Evolutionary conservation across 2,888 invertebrate genomes (phyloP).

Genomic region (Steinernema scapterisci): DNA sequence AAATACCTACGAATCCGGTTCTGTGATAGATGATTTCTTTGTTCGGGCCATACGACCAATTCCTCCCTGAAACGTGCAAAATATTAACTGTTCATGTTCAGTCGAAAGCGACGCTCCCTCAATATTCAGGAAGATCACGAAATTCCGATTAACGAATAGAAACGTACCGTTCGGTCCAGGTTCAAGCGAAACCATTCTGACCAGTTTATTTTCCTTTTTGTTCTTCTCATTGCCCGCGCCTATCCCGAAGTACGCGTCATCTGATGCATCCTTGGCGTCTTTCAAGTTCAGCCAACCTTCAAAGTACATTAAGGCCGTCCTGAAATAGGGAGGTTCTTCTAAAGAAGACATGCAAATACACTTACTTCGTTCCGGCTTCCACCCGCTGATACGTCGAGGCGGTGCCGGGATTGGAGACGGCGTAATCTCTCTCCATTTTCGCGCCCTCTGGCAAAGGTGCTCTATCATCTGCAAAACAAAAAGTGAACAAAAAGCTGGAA

Average conservation of each 20-base stretch:
- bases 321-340: too few species aligned
- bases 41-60: conserved; percentile 34
- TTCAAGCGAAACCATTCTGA: background rate
- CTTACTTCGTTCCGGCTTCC: conserved; percentile 28
- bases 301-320: conserved; percentile 33
- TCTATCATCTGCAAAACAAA: background rate
- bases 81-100: too few species aligned
- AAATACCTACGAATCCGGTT: conserved; percentile 33
- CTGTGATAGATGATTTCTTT: conserved; percentile 31
- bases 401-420: conserved; percentile 17
- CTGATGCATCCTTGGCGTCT: conserved; percentile 22
- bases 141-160: too few species aligned
- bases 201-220: background rate
- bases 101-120: too few species aligned
- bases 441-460: background rate
- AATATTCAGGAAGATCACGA: too few species aligned
- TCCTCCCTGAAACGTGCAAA: background rate
- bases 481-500: background rate
- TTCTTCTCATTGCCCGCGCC: background rate
- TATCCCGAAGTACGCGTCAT: conserved; percentile 18
- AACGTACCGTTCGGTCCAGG: background rate
- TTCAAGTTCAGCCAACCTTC: conserved; percentile 33
- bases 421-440: background rate
- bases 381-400: conserved; percentile 34
- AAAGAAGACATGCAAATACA: too few species aligned